A percentile compares a stretch with the other conserved stretches of the same genome.
phyloP scores from a whole-genome alignment of 1,140 invertebrate genomes.

The Anastatus disparis region DNA sequence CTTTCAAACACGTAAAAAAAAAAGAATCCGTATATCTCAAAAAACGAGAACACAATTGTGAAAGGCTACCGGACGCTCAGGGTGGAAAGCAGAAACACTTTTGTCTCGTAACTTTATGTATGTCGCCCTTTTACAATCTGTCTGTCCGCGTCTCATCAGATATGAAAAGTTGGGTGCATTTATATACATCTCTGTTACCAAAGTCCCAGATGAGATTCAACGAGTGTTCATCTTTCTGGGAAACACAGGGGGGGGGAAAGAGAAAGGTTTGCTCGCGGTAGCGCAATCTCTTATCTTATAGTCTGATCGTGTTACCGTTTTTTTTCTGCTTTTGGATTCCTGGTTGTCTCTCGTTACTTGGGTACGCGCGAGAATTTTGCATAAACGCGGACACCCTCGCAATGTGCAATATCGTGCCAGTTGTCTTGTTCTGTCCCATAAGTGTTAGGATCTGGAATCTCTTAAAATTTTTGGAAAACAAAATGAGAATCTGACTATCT shows the following conservation, averaged over 20 bases:
- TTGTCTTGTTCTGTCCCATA: no score
- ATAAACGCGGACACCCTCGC: background rate
- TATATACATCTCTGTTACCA: conserved; percentile 39
- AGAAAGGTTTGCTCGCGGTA: conserved; percentile 50
- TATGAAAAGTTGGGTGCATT: conserved; percentile 45
- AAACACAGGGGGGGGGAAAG: no score
- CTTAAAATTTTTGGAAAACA: no score
- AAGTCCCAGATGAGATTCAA: conserved; percentile 51
- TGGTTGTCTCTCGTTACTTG: conserved; percentile 21
- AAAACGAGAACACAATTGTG: background rate
- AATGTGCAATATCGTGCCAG: no score
- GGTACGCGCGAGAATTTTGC: conserved; percentile 23
- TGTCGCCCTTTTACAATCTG: background rate
- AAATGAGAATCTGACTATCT: no score
- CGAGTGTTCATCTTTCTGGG: conserved; percentile 54
- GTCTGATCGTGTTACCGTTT: conserved; percentile 50
- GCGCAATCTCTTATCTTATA: conserved; percentile 50
- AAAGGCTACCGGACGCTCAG: conserved; percentile 1
- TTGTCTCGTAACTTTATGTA: conserved; percentile 21
- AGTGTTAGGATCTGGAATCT: no score
- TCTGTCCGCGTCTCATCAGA: conserved; percentile 53
- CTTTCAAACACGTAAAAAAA: background rate
- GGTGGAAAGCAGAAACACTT: conserved; percentile 6
- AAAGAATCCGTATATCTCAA: no score
- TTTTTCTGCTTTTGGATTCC: conserved; percentile 41